Base-by-base conservation (phyloP, 2,888 invertebrate species). In the Pycnomerus fuliginosus region DNA sequence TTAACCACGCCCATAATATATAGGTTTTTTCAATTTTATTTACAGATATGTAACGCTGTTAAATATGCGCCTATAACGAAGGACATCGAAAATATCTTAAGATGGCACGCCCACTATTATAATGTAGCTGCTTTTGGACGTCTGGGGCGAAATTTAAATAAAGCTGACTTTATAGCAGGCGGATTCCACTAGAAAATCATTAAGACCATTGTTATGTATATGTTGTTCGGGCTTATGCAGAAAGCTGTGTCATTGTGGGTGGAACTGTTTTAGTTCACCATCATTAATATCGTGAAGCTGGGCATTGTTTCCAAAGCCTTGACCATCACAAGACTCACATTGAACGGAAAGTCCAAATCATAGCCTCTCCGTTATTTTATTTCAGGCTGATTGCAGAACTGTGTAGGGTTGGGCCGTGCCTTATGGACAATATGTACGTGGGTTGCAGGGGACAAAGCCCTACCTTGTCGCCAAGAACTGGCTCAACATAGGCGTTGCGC, bases 181-280 rank as follows among this genome's bases (percentile, higher is more conserved):
- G 7, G 15, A n/a, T 15, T 7, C 7, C 16, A 15, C 31, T n/a
- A n/a, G 15, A 16, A 15, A 31, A 31, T 31, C 31, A 31, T 31
- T 31, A 48, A 37, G 33, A 22, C 47, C 27, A 51, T 48, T 51
- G 51, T 51, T 45, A 51, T 51, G 48, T 42, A 45, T 52, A 44
- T 52, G 35, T 47, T 38, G 27, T 16, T 16, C 31, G 27, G 17
- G 17, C 16, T 14, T 40, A 39, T 27, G 45, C 49, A 49, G 45
- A 49, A 49, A 49, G 49, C 49, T 46, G 45, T 49, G 49, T 49
- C 49, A 49, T 49, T 49, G 46, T 49, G 49, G 49, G 49, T 42
- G 45, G 49, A 46, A 30, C 45, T 45, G 42, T 45, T 36, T 48
- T 38, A 23, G 32, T 25, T 37, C 35, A n/a, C n/a, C 34, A 48